Percentiles rank a stretch among this genome's conserved stretches.
Evolutionary conservation across 2,797 vertebrate genomes (phyloP).

Genomic region (Muraenolepis orangiensis): DNA sequence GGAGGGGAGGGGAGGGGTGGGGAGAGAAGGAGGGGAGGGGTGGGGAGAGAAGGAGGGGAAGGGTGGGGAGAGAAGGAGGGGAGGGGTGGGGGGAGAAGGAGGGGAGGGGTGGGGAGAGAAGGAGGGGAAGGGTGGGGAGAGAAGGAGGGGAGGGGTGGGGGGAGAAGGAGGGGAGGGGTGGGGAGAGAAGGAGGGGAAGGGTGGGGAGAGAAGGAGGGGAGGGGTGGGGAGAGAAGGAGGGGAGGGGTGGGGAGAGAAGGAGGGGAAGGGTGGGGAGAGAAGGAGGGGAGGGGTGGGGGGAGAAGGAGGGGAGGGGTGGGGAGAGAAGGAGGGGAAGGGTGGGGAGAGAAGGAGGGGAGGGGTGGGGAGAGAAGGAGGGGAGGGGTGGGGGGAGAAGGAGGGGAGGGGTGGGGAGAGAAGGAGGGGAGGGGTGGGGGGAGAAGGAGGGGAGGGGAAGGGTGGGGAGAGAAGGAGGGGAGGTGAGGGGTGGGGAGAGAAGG

Average conservation of each 20-base stretch:
- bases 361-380: too few species aligned
- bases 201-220: background rate
- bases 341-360: too few species aligned
- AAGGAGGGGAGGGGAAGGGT: too few species aligned
- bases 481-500: too few species aligned
- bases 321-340: too few species aligned
- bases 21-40: background rate
- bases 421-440: too few species aligned
- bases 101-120: too few species aligned
- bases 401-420: too few species aligned
- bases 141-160: background rate
- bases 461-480: too few species aligned
- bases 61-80: background rate
- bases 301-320: constrained; percentile 25
- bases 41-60: background rate
- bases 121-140: background rate
- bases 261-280: constrained; percentile 21
- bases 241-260: background rate
- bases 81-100: background rate
- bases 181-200: background rate
- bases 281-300: constrained; percentile 41
- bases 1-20: background rate
- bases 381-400: too few species aligned
- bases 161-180: background rate
- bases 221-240: too few species aligned